A percentile compares a stretch with the other conserved stretches of the same genome.
These are phyloP conservation scores for Brachionus asplanchnoidis DNA, from an alignment of 1,140 invertebrate species.

Conservation along the genomic window DNA sequence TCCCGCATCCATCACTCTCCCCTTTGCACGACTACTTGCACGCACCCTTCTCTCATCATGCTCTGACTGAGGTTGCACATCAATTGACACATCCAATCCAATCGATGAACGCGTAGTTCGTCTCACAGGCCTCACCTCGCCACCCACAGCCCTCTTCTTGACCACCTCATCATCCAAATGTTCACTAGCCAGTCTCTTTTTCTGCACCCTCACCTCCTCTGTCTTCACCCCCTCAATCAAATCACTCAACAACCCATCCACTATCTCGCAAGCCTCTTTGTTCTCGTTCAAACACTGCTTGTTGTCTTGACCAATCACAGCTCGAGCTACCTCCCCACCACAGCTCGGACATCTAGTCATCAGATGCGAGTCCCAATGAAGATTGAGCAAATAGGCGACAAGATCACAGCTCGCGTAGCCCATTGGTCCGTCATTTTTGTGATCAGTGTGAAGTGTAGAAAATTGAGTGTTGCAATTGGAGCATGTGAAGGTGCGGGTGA, in stretches of 20 bases:
- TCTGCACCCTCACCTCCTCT: not conserved
- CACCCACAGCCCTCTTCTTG: not conserved
- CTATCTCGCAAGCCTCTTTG: not conserved
- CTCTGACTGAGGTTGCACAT: too few relatives aligned
- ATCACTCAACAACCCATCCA: not conserved
- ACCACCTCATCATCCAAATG: not conserved
- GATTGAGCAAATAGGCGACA: not conserved
- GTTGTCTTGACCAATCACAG: not conserved
- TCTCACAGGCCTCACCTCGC: not conserved
- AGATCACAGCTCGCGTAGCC: not conserved
- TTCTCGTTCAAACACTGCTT: not conserved
- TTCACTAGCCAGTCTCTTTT: not conserved
- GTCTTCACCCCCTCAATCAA: not conserved
- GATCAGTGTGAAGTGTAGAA: not conserved
- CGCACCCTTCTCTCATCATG: too few relatives aligned
- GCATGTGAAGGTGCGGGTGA: not conserved
- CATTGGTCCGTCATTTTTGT: not conserved
- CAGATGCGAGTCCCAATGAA: not conserved
- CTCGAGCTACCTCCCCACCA: not conserved
- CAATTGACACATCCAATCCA: too few relatives aligned
- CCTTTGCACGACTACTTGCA: not conserved
- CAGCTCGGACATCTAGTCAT: not conserved
- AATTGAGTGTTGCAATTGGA: not conserved
- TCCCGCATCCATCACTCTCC: not conserved
- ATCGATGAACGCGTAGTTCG: not conserved